Evolutionary conservation across 2,888 invertebrate genomes (phyloP), one percentile per base, ranked within the genome.

Genomic region (Rhagonycha lutea): DNA sequence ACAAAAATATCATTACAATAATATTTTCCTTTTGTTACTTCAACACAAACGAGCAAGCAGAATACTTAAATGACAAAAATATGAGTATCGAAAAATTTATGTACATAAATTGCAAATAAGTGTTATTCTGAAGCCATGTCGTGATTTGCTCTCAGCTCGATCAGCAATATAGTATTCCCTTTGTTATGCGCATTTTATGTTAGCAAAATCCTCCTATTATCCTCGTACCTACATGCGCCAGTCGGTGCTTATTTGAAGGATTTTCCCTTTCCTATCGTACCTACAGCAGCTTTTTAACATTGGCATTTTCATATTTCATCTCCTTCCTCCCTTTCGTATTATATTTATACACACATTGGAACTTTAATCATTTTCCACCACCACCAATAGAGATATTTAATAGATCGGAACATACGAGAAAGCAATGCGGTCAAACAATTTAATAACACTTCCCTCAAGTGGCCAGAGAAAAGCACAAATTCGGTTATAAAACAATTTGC

Each of bases 141-240:
- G 76, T 71, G 70, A 74, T 76, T 76, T 76, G 62, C 71, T 73
- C 73, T 74, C 69, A 70, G 67, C 73, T 74, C 74, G 65, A 76
- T 76, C 76, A 76, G 76, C 71, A 71, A 73, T 76, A 76, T 74
- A 73, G 73, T 70, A 73, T 74, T 74, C 70, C 69, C 74, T 76
- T 76, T 76, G 76, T 76, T 76, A 76, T 76, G 76, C 76, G 77
- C 70, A 75, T 68, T 71, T 72, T 75, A 69, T 67, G 73, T 73
- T 68, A 47, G 32, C 73, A 32, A 73, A 73, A 73, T 73, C 73
- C 73, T 69, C 69, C 69, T 73, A 73, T 73, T 73, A 73, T 73
- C 73, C 69, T 73, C 69, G 62, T 69, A 69, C 73, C 69, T 73
- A 68, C 69, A 73, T 69, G 69, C 73, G 69, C 69, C 73, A 73